Evolutionary conservation across 2,113 vertebrate genomes (phyloP).

Genomic region (Delphinus delphis): DNA sequence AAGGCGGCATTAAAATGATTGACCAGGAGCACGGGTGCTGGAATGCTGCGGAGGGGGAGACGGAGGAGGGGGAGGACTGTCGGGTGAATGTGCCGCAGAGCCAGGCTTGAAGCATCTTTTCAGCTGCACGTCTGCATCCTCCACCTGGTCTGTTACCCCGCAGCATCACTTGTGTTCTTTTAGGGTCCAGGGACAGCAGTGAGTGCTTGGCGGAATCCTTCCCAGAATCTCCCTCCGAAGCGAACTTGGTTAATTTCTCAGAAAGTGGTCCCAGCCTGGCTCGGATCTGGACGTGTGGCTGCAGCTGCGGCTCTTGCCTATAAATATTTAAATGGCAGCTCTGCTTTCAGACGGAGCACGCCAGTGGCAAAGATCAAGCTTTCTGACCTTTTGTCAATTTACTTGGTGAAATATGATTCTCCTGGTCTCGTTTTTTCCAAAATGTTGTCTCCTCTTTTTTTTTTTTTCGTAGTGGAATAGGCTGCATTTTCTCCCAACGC

Average conservation of each 20-base stretch:
- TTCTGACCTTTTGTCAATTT: slow-evolving; percentile 85
- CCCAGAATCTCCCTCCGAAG: not conserved
- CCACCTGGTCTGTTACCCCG: accelerated
- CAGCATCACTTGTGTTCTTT: not conserved
- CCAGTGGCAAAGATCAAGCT: slow-evolving; percentile 78
- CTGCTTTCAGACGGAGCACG: slow-evolving; percentile 80
- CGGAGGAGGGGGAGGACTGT: not conserved
- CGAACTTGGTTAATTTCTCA: not conserved
- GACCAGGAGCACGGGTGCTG: accelerated
- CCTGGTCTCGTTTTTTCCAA: slow-evolving; percentile 37
- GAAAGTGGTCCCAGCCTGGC: not conserved
- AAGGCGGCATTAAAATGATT: not conserved
- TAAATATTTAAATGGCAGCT: slow-evolving; percentile 83
- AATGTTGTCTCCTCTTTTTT: not conserved
- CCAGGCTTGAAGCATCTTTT: not conserved
- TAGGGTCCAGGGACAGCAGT: not conserved
- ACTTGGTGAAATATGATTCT: slow-evolving; percentile 77
- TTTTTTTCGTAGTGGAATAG: not conserved
- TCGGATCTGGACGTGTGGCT: not conserved
- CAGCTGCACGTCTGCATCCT: accelerated
- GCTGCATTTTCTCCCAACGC: not conserved
- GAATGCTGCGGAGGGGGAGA: accelerated
- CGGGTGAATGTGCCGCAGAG: accelerated
- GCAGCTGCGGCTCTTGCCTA: slow-evolving; percentile 63
- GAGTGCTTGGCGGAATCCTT: not conserved